phyloP scores from a whole-genome alignment of 2,113 vertebrate species.

The Sarotherodon lohbergeri region DNA sequence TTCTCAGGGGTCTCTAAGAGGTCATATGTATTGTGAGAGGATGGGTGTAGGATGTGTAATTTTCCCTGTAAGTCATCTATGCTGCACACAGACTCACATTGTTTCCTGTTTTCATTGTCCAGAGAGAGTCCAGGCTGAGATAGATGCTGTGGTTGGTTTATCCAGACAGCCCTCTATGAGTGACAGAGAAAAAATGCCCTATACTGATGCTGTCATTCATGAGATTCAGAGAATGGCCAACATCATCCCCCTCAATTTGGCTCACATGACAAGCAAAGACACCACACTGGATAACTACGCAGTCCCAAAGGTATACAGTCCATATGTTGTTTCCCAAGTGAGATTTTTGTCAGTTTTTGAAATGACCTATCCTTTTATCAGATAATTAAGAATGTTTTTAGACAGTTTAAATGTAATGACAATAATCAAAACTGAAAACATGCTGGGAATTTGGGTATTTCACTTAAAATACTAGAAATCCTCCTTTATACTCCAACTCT shows the following conservation, averaged over 20 bases:
- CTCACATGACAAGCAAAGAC: conserved; percentile 37
- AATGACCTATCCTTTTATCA: neutral
- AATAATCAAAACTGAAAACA: accelerated
- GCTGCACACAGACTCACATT: neutral
- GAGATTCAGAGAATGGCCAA: conserved; percentile 78
- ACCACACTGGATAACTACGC: conserved; percentile 56
- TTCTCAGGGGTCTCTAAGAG: neutral
- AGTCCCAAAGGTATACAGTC: conserved; percentile 66
- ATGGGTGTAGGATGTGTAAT: neutral
- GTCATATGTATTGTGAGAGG: neutral
- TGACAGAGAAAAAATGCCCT: conserved; percentile 72
- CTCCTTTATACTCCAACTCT: accelerated
- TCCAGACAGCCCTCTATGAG: conserved; percentile 41
- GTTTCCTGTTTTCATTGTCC: neutral
- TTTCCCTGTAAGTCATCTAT: neutral
- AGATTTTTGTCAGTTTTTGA: neutral
- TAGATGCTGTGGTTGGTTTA: conserved; percentile 57
- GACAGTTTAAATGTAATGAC: neutral
- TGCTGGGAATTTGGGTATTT: neutral
- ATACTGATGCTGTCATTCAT: conserved; percentile 78
- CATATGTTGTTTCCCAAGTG: accelerated
- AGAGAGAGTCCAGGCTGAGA: conserved; percentile 69
- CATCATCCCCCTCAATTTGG: conserved; percentile 65
- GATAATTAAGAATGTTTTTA: neutral
- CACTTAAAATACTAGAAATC: neutral